Base-by-base conservation (phyloP, 1,140 invertebrate species). In the Dinoponera quadriceps region DNA sequence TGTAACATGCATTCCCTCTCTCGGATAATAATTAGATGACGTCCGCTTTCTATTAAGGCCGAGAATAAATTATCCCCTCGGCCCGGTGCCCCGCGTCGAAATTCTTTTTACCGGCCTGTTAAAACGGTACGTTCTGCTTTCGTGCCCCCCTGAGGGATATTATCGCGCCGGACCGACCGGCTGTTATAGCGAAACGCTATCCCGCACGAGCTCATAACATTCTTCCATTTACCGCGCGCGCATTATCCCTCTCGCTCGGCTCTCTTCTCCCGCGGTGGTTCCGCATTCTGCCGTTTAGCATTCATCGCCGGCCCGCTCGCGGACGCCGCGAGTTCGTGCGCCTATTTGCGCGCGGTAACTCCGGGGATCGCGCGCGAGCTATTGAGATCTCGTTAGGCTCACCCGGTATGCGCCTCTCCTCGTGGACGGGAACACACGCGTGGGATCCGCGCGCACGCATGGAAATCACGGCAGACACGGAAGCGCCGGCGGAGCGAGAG, bases 311-410 rank as follows among this genome's bases (percentile, higher is more conserved):
- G 74, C 51, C 69, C 38, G 38, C n/a, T n/a, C 38, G 38, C 38
- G 63, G 75, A 78, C 75, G 38, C 75, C 75, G 75, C 75, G 29
- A 51, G 75, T 71, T 71, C 66, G 65, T 38, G 75, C 51, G 38
- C 69, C 69, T 80, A 71, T 80, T 4, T 7, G 33, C 2, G 38
- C 38, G 75, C 75, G 75, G 75, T 60, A 80, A 80, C 75, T 65
- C 38, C 65, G 25, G 55, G 63, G 75, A 78, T 78, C 38, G 29
- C 74, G 11, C 38, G 29, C 74, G 11, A 27, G 51, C 65, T 80
- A 80, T 80, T 80, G 75, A 80, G 68, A 80, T 69, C 75, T 80
- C 75, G 75, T 80, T 80, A 80, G 65, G 65, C 57, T 80, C 54
- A 55, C 63, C 20, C 51, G 51, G 51, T 55, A 1, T 11, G 55